Conservation (phyloP, 2,797 vertebrate genomes). For the Meda fulgida region DNA sequence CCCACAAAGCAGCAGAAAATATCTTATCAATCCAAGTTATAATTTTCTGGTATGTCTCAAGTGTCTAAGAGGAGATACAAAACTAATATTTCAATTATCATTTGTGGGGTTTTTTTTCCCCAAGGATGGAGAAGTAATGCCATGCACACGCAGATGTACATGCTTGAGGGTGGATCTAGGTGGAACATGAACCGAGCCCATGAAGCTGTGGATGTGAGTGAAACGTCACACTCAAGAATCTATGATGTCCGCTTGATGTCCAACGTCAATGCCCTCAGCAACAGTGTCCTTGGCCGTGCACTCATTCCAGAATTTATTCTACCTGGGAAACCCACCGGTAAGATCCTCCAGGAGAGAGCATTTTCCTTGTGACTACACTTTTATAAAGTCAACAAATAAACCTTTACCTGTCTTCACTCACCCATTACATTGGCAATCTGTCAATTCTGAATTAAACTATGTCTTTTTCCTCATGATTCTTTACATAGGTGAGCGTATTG, state of each 20-base stretch:
- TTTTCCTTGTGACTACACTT: not conserved
- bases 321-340: constrained; percentile 32
- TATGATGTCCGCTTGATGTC: constrained; percentile 37
- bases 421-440: too few species aligned
- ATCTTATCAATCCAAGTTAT: too few species aligned
- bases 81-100: too few species aligned
- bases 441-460: too few species aligned
- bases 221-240: constrained; percentile 16
- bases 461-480: not conserved
- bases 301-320: not conserved
- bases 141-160: too few species aligned
- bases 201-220: constrained; percentile 29
- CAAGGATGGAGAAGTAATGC: too few species aligned
- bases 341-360: not conserved
- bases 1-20: too few species aligned
- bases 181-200: constrained; percentile 40
- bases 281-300: not conserved
- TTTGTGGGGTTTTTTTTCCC: too few species aligned
- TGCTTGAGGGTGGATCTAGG: constrained; percentile 34
- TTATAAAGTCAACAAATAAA: not conserved
- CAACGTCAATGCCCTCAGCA: constrained; percentile 33
- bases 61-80: too few species aligned
- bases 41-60: too few species aligned
- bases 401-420: not conserved
- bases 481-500: not conserved